A percentile compares a stretch with the other conserved stretches of the same genome.
Evolutionary conservation across 2,888 invertebrate species (phyloP).

Genomic region (Caenorhabditis sp.): DNA sequence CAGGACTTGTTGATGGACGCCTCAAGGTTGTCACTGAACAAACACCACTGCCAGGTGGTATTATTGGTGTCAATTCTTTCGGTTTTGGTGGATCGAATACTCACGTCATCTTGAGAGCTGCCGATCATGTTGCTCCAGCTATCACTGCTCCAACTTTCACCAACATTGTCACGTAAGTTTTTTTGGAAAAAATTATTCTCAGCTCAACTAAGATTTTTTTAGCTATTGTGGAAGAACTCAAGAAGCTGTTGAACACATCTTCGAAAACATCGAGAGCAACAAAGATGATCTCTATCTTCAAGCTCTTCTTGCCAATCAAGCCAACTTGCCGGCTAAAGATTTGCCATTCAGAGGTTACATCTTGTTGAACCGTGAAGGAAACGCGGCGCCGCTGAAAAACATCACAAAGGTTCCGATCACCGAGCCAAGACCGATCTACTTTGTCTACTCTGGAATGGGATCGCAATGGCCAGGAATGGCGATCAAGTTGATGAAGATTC

Average conservation of each 20-base stretch:
- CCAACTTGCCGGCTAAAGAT: conserved; percentile 78
- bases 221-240: conserved; percentile 82
- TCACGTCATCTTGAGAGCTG: conserved; percentile 79
- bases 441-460: conserved; percentile 96
- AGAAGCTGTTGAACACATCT: conserved; percentile 63
- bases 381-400: conserved; percentile 51
- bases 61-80: conserved; percentile 92
- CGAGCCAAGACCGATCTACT: conserved; percentile 80
- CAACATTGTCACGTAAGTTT: conserved; percentile 55
- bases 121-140: conserved; percentile 45
- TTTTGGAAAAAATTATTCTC: neutral
- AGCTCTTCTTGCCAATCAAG: conserved; percentile 63
- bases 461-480: conserved; percentile 98
- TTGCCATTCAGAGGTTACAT: conserved; percentile 81
- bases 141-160: conserved; percentile 49
- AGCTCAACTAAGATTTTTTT: conserved; percentile 7
- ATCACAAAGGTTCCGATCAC: conserved; percentile 67
- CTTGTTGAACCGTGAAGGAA: conserved; percentile 77
- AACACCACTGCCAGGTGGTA: conserved; percentile 87
- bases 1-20: conserved; percentile 86
- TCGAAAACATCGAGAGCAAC: conserved; percentile 67
- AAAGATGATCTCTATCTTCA: conserved; percentile 60
- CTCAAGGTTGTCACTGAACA: conserved; percentile 85
- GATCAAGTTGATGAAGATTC: conserved; percentile 82
- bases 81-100: conserved; percentile 96